phyloP scores from a whole-genome alignment of 1,140 invertebrate genomes.

The Ips nitidus region DNA sequence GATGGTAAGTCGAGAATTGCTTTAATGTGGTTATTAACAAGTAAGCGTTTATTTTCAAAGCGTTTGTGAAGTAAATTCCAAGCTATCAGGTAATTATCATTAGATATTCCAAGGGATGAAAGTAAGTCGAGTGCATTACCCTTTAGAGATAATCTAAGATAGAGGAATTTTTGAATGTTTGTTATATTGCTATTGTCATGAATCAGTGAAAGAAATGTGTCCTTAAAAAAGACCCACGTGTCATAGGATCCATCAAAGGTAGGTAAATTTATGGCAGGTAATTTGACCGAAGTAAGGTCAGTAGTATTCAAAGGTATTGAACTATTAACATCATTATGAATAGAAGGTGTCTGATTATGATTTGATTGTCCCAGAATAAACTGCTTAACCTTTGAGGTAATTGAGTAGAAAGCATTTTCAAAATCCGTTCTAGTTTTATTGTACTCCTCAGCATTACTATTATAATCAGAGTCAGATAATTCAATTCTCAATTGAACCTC shows the following conservation, averaged over 20 bases:
- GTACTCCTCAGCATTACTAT: neutral
- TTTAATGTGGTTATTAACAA: constrained; percentile 37
- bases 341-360: neutral
- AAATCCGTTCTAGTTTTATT: constrained; percentile 4
- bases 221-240: constrained; percentile 17
- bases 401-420: constrained; percentile 6
- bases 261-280: constrained; percentile 22
- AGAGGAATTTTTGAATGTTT: constrained; percentile 24
- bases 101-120: neutral
- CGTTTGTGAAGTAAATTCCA: neutral
- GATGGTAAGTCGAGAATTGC: constrained; percentile 19
- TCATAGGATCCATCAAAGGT: constrained; percentile 15
- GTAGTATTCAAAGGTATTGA: neutral
- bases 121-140: constrained; percentile 1
- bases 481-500: constrained; percentile 12
- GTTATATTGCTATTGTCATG: constrained; percentile 5
- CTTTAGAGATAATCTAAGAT: constrained; percentile 19
- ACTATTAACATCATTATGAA: neutral
- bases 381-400: neutral
- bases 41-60: constrained; percentile 41
- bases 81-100: constrained; percentile 4
- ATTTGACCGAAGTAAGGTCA: neutral
- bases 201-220: constrained; percentile 20
- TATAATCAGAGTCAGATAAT: neutral
- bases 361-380: constrained; percentile 1